Conservation (phyloP, 2,797 vertebrate genomes). For the Cyprinodon diabolis region DNA sequence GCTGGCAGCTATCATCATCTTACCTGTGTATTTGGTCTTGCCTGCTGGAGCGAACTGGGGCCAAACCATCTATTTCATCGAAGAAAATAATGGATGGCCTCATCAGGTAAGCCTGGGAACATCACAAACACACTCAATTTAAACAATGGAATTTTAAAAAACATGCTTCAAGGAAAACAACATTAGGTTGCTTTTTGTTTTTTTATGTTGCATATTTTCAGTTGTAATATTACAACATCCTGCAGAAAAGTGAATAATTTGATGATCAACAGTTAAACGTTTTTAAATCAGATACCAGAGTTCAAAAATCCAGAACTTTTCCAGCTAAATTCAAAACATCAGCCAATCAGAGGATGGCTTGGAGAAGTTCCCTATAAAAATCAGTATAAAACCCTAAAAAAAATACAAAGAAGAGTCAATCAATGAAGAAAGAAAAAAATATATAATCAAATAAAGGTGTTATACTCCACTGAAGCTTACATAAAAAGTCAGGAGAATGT, state of each 20-base stretch:
- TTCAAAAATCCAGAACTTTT: no score
- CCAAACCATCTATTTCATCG: conserved; percentile 99
- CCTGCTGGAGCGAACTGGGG: conserved; percentile 97
- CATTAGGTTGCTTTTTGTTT: not conserved
- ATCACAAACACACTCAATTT: conserved; percentile 5
- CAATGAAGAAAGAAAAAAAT: no score
- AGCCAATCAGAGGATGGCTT: no score
- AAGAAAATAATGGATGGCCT: conserved; percentile 99
- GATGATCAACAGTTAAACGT: no score
- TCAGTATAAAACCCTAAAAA: no score
- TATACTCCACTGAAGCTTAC: no score
- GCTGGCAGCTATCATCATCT: not conserved
- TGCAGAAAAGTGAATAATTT: not conserved
- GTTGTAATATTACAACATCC: not conserved
- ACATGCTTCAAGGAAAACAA: not conserved
- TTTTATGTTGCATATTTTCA: not conserved
- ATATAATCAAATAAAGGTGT: no score
- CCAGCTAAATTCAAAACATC: no score
- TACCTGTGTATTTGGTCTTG: conserved; percentile 99
- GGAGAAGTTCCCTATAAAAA: no score
- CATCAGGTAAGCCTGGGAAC: conserved; percentile 94
- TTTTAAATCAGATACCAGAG: no score
- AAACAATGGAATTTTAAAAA: not conserved
- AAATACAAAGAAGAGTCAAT: no score
- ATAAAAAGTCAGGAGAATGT: no score